These are phyloP conservation scores for Brachionichthys hirsutus DNA, from an alignment of 2,113 vertebrate species.

Conservation along the genomic window DNA sequence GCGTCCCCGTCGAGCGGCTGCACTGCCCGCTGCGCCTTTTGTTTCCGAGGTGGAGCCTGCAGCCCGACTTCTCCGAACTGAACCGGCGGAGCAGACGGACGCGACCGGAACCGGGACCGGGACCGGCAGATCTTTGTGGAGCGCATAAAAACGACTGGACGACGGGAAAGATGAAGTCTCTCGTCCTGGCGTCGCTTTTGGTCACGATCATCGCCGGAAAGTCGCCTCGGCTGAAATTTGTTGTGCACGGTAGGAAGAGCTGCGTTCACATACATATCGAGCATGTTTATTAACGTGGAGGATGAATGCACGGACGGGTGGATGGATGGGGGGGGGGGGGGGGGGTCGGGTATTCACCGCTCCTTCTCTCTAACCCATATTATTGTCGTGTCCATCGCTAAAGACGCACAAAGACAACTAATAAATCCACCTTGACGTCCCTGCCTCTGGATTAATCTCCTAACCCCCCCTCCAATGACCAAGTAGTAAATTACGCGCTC, in stretches of 20 bases:
- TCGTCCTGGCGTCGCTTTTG: slow-evolving; percentile 63
- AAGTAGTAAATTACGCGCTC: slow-evolving; percentile 56
- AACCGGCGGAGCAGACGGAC: slow-evolving; percentile 43
- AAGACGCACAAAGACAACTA: background rate
- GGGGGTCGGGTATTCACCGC: background rate
- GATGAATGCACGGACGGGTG: slow-evolving; percentile 8
- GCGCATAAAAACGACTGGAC: background rate
- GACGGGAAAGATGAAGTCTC: slow-evolving; percentile 64
- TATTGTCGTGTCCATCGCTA: background rate
- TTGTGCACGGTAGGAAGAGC: slow-evolving; percentile 74
- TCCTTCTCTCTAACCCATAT: background rate
- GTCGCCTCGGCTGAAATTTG: slow-evolving; percentile 80
- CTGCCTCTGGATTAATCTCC: slow-evolving; percentile 26
- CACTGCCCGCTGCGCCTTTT: no score
- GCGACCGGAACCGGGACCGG: slow-evolving; percentile 40
- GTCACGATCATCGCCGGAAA: slow-evolving; percentile 64
- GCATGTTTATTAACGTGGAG: background rate
- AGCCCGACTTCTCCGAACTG: slow-evolving; percentile 55
- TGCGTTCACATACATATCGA: background rate
- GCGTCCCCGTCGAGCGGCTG: no score
- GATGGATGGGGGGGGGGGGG: slow-evolving; percentile 5
- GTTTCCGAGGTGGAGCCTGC: slow-evolving; percentile 73
- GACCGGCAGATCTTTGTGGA: slow-evolving; percentile 34
- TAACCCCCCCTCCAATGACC: slow-evolving; percentile 11
- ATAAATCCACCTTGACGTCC: slow-evolving; percentile 7